Conservation (phyloP, 2,797 vertebrate genomes). For the Ambastaia sidthimunki region DNA sequence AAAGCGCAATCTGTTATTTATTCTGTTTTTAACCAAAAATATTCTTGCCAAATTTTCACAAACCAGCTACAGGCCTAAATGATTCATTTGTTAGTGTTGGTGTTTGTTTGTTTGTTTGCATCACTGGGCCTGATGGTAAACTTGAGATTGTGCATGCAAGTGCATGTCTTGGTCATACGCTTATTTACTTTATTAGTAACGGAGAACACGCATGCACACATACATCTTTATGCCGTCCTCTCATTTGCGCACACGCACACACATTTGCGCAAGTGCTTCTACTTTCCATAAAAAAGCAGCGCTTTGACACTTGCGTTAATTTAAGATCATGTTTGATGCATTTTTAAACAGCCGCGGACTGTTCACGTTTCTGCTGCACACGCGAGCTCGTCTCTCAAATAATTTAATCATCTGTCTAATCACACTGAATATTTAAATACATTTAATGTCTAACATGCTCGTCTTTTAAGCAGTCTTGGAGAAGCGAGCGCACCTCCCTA, state of each 20-base stretch:
- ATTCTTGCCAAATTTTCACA: constrained; percentile 22
- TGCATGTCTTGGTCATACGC: not conserved
- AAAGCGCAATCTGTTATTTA: constrained; percentile 41
- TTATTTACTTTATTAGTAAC: constrained; percentile 5
- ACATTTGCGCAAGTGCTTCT: constrained; percentile 41
- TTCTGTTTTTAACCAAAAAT: not conserved
- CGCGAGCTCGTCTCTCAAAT: constrained; percentile 74
- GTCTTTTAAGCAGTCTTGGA: constrained; percentile 44
- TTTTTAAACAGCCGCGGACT: constrained; percentile 81
- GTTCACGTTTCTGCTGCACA: constrained; percentile 74
- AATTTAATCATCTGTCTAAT: constrained; percentile 81
- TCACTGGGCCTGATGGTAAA: not conserved
- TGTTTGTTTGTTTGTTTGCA: not conserved
- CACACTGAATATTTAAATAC: constrained; percentile 82
- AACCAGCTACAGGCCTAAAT: constrained; percentile 17
- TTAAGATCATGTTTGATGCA: constrained; percentile 82
- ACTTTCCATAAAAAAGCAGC: constrained; percentile 63
- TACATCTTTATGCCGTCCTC: not conserved
- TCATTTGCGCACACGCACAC: constrained; percentile 1
- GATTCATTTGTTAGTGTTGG: constrained; percentile 4
- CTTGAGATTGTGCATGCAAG: not conserved
- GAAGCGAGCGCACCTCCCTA: constrained; percentile 5
- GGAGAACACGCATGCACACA: not conserved
- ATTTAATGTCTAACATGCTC: constrained; percentile 73
- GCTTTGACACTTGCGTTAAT: constrained; percentile 73